phyloP scores from a whole-genome alignment of 2,888 invertebrate species.

The Syrphus vitripennis region DNA sequence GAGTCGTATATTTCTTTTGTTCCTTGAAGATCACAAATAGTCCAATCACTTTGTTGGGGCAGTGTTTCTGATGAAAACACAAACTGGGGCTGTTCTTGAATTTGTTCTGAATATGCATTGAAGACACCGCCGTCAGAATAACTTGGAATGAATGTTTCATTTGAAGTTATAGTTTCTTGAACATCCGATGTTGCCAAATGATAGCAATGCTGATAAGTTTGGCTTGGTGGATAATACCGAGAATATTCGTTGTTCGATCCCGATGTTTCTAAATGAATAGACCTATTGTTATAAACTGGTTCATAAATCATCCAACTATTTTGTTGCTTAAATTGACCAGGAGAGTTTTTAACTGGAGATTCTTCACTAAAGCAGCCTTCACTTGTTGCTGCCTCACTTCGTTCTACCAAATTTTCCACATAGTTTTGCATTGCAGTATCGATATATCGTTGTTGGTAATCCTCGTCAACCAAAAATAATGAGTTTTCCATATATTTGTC shows the following conservation, averaged over 20 bases:
- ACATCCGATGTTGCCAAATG: not conserved
- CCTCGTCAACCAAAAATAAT: not conserved
- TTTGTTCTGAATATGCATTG: not conserved
- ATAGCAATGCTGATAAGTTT: not conserved
- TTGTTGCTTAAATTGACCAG: no score
- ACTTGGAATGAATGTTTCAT: not conserved
- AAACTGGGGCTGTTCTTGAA: not conserved
- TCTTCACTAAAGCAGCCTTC: not conserved
- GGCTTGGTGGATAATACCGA: not conserved
- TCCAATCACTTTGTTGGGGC: not conserved
- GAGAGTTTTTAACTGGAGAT: not conserved
- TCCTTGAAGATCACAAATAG: not conserved
- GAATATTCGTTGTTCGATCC: not conserved
- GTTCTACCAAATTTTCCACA: slow-evolving; percentile 5
- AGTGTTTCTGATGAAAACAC: not conserved
- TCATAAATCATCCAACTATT: not conserved
- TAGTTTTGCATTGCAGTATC: not conserved
- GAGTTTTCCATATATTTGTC: not conserved
- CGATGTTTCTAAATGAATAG: not conserved
- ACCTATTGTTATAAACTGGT: not conserved
- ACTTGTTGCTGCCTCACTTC: not conserved
- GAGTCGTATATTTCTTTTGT: not conserved
- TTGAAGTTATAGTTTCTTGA: not conserved
- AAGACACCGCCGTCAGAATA: not conserved
- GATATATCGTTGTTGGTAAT: not conserved